phyloP scores from a whole-genome alignment of 1,140 invertebrate genomes.

The Anastrepha ludens region DNA sequence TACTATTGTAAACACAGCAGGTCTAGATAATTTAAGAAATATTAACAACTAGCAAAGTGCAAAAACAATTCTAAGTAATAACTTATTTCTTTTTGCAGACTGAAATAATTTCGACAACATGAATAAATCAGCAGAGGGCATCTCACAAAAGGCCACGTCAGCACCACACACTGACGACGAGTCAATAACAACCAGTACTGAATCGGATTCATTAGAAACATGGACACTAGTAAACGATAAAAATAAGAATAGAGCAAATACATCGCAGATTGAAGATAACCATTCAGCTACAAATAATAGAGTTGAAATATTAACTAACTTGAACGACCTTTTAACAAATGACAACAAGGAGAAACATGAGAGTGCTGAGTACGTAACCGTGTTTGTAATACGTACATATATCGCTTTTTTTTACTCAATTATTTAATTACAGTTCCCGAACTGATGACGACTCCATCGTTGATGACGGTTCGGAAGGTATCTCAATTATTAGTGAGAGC shows the following conservation, averaged over 20 bases:
- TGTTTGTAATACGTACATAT: background rate
- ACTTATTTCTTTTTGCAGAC: background rate
- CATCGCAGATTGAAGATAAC: background rate
- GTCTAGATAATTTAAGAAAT: too few relatives aligned
- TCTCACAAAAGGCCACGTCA: background rate
- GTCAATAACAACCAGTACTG: conserved; percentile 56
- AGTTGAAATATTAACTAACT: conserved; percentile 44
- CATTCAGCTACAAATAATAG: conserved; percentile 6
- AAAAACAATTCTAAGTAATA: too few relatives aligned
- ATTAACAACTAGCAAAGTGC: too few relatives aligned
- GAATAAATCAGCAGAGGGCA: background rate
- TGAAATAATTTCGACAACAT: background rate
- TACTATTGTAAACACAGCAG: too few relatives aligned
- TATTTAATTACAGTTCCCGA: conserved; percentile 34
- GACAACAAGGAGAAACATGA: conserved; percentile 39
- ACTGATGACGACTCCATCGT: conserved; percentile 61
- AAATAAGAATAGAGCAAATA: conserved; percentile 17
- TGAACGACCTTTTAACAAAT: background rate
- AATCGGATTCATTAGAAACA: conserved; percentile 56
- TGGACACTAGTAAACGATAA: conserved; percentile 60
- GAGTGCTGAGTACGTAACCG: conserved; percentile 4
- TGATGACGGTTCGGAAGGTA: conserved; percentile 71
- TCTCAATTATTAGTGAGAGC: conserved; percentile 72
- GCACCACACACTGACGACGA: conserved; percentile 56
- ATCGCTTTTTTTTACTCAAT: background rate